Percentiles rank a stretch among this genome's conserved stretches.
Evolutionary conservation across 2,797 vertebrate species (phyloP).

Genomic region (Melanogrammus aeglefinus): DNA sequence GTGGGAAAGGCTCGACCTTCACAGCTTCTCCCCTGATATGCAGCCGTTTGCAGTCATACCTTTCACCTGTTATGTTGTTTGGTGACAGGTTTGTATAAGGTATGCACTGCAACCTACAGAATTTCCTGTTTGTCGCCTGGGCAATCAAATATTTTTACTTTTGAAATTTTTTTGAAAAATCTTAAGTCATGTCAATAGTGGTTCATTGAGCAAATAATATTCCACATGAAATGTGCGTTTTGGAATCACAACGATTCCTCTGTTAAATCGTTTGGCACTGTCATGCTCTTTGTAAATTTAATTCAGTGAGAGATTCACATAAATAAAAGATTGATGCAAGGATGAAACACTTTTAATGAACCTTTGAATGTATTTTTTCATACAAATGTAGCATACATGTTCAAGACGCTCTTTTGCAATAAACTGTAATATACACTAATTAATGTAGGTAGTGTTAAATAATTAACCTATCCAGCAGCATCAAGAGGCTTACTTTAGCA

Average conservation of each 20-base stretch:
- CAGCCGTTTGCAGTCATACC: no score
- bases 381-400: not conserved
- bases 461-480: conserved; percentile 48
- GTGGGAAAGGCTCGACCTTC: no score
- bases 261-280: not conserved
- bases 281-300: not conserved
- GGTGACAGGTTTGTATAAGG: no score
- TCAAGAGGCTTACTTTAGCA: conserved; percentile 34
- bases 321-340: not conserved
- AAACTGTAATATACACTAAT: conserved; percentile 41
- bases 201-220: not conserved
- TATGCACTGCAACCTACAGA: no score
- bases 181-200: not conserved
- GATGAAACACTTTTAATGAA: not conserved
- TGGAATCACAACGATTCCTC: not conserved
- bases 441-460: conserved; percentile 36
- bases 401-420: not conserved
- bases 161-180: no score
- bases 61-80: no score
- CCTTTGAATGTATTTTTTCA: not conserved
- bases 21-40: no score
- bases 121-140: no score
- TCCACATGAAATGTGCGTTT: not conserved
- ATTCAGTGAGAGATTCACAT: not conserved
- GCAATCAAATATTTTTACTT: no score